Evolutionary conservation across 2,797 vertebrate species (phyloP), one percentile per base, ranked within the genome.

Genomic region (Hipposideros larvatus): DNA sequence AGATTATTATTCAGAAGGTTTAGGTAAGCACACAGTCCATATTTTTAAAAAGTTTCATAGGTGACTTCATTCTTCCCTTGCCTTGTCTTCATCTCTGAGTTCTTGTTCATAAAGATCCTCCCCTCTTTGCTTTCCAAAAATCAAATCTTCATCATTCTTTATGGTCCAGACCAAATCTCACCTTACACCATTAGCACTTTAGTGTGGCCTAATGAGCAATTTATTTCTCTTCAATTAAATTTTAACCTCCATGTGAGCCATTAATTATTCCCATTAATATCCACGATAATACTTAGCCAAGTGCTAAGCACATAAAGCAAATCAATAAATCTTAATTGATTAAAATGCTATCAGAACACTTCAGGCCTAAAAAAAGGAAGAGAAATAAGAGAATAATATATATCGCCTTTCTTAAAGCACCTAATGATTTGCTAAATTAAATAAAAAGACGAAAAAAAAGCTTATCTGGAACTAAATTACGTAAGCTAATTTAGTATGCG

Each of bases 241-340:
- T 87, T 94, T 80, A 92, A 88, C 66, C 11, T 94, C 65, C 26
- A 28, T 4, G 22, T 28, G 13, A 37, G 16, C 43, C 61, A 95
- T 55, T 43, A 83, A 79, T 87, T 90, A 96, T 26, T 66, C 84
- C 22, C 80, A 84, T 87, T 87, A 84, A 90, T 77, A 84, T 66
- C n/a, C 10, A 82, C 51, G 96, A 77, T 94, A 77, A 90, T 80
- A 87, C 75, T 84, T 63, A 94, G 80, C 41, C 92, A 96, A 94
- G 18, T 79, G 51, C 85, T 87, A 87, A 75, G 75, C 41, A 79
- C 31, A 84, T 75, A 90, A 91, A 92, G 91, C 66, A 31, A 96
- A 93, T 80, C 78, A 78, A 70, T 59, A 96, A 74, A 77, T 85
- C 43, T 90, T 77, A 92, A 68, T 9, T 77, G 78, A 85, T 73